These are phyloP conservation scores for Suricata suricatta DNA, from an alignment of 2,113 vertebrate species.

Conservation along the genomic window DNA sequence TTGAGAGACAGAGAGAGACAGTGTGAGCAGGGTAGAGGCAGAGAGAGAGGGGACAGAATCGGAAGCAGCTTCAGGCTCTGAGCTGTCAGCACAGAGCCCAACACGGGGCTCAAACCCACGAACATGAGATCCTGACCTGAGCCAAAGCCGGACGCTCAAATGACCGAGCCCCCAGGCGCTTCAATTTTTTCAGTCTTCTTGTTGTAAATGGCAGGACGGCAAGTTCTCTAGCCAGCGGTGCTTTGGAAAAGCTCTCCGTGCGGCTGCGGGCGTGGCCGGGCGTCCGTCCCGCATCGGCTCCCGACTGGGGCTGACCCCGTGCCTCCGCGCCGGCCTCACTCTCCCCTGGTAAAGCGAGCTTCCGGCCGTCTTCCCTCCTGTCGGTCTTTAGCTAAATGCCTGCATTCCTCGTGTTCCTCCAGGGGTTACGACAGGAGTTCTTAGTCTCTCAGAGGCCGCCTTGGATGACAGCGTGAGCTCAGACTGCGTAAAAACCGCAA, in stretches of 20 bases:
- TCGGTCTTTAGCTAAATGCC: background rate
- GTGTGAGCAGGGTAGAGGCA: too few relatives aligned
- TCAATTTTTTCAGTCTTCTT: background rate
- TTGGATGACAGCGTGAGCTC: background rate
- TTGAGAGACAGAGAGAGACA: too few relatives aligned
- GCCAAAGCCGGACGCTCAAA: too few relatives aligned
- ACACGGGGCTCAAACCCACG: too few relatives aligned
- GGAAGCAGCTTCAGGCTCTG: too few relatives aligned
- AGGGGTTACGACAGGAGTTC: background rate
- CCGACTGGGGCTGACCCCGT: fast-evolving
- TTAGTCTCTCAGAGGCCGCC: background rate
- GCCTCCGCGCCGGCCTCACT: background rate
- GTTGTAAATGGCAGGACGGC: background rate
- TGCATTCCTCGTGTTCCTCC: background rate
- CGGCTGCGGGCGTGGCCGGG: background rate
- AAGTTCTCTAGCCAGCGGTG: background rate
- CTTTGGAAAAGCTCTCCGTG: background rate
- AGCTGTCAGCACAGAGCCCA: too few relatives aligned
- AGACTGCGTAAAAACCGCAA: too few relatives aligned
- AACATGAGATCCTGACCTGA: too few relatives aligned
- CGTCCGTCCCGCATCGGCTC: fast-evolving
- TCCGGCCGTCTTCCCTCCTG: background rate
- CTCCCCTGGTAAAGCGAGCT: background rate
- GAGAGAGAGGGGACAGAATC: too few relatives aligned
- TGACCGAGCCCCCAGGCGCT: too few relatives aligned